Base-by-base conservation (phyloP, 2,797 vertebrate species). In the Hephaestus fuliginosus region DNA sequence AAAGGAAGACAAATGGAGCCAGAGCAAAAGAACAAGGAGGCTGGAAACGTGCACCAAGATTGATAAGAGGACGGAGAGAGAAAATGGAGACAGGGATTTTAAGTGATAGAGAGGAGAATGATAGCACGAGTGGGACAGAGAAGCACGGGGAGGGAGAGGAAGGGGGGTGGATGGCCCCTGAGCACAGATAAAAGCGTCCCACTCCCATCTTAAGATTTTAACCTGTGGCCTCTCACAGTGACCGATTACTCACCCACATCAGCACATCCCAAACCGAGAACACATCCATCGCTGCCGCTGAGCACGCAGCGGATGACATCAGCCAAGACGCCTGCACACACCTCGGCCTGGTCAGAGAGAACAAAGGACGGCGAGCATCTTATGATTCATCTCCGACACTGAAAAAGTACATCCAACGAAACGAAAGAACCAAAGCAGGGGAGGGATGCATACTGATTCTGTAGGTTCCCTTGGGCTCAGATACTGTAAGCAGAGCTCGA, bases 241-340 rank as follows among this genome's bases (percentile, higher is more conserved):
- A 49, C 61, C 4, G 0, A 80, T 89, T 82, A 97, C 97, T 95
- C 90, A 99, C 98, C 98, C 86, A 97, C 95, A 83, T 97, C 97
- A 70, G 96, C 94, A 17, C 97, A 97, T 43, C 98, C 98, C 85
- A 99, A 96, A 85, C 96, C 97, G 93, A 99, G 96, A 36, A 99
- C 94, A 0, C 98, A 99, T 93, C 97, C 98, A 36, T 99, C 97
- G 33, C 96, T 97, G 55, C 98, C 98, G 5, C 97, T 98, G 84
- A 99, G 96, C 81, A 99, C 98, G 12, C 97, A 98, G 87, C 98
- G 98, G 93, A 99, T 98, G 90, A 99, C 97, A 56, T 99, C 98
- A 70, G 95, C 95, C 93, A 99, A 94, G 18, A 97, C 97, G 46
- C 96, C 97, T 2, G 97, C 96, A 71, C 98, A 97, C 41, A 99